Percentiles rank a stretch among this genome's conserved stretches.
These are phyloP conservation scores for Electrona antarctica DNA, from an alignment of 2,113 vertebrate species.

Conservation along the genomic window DNA sequence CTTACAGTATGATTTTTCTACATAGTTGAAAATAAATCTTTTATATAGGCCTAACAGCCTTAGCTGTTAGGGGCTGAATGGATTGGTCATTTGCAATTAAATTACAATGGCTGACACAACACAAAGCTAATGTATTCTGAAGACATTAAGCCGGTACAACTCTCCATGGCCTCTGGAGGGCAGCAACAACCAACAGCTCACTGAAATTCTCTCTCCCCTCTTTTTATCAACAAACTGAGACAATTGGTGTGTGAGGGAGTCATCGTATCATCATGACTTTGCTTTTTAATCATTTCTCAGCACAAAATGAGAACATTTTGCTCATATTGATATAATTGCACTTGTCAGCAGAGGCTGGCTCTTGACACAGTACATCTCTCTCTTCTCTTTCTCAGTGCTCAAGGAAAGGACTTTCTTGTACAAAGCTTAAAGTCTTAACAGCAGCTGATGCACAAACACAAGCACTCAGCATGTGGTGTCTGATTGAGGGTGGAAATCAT, in stretches of 20 bases:
- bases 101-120: not conserved
- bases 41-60: too few species aligned
- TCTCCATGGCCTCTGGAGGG: slow-evolving; percentile 60
- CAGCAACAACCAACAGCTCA: slow-evolving; percentile 60
- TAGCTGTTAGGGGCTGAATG: not conserved
- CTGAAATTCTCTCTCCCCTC: slow-evolving; percentile 7
- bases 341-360: not conserved
- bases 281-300: slow-evolving; percentile 11
- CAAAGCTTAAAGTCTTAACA: slow-evolving; percentile 44
- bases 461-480: slow-evolving; percentile 32
- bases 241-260: slow-evolving; percentile 25
- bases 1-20: too few species aligned
- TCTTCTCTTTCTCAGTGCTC: not conserved
- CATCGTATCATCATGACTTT: slow-evolving; percentile 20
- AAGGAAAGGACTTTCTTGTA: slow-evolving; percentile 47
- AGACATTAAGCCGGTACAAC: not conserved
- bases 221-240: slow-evolving; percentile 11
- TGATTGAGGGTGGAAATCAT: slow-evolving; percentile 54
- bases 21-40: too few species aligned
- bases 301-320: slow-evolving; percentile 13
- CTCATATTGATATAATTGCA: slow-evolving; percentile 25
- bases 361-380: slow-evolving; percentile 14
- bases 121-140: not conserved
- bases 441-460: slow-evolving; percentile 35
- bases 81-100: too few species aligned